Conservation (phyloP, 2,113 vertebrate species). For the Megalops atlanticus region DNA sequence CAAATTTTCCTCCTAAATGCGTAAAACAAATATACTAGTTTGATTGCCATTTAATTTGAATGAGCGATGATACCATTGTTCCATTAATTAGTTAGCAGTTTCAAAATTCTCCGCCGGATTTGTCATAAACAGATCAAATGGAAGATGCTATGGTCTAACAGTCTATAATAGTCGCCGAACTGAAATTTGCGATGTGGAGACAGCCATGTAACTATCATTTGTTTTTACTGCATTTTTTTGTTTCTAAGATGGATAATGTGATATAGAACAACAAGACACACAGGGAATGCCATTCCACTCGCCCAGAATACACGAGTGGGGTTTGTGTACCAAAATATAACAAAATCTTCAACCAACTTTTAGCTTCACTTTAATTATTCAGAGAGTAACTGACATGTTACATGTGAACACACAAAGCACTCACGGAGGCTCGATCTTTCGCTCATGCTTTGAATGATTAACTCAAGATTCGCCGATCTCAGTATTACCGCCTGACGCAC, state of each 20-base stretch:
- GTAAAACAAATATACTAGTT: no score
- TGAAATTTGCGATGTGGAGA: no score
- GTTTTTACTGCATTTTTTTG: no score
- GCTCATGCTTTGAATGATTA: background rate
- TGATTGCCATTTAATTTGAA: no score
- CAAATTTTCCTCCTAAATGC: no score
- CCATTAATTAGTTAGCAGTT: background rate
- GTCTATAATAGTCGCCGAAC: no score
- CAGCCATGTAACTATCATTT: no score
- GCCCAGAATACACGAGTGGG: background rate
- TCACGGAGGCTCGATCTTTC: background rate
- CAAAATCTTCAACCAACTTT: conserved; percentile 1
- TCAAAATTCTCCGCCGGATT: no score
- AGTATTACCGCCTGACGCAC: no score
- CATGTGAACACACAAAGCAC: background rate
- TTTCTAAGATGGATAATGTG: background rate
- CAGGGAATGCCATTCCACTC: background rate
- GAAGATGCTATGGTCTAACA: no score
- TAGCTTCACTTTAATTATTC: conserved; percentile 9
- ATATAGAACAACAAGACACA: no score
- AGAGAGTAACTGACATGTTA: background rate
- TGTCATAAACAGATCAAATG: no score
- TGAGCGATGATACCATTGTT: background rate
- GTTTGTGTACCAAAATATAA: background rate
- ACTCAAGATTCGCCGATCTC: background rate